A percentile compares a stretch with the other conserved stretches of the same genome.
These are phyloP conservation scores for Drosophila pruinosa DNA, from an alignment of 1,140 invertebrate genomes.

Conservation along the genomic window DNA sequence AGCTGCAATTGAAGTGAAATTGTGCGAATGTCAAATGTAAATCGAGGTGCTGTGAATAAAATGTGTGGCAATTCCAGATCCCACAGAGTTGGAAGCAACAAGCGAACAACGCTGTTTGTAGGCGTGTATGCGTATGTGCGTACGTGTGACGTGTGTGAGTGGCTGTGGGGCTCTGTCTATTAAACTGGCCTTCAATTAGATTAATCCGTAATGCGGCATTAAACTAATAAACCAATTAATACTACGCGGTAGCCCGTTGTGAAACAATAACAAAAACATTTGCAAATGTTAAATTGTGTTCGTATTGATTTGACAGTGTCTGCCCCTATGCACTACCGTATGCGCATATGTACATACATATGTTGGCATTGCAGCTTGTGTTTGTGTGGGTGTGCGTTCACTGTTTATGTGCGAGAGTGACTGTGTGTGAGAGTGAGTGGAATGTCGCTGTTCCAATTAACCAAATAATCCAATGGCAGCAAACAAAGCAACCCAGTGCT, in stretches of 20 bases:
- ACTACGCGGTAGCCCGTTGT: slow-evolving; percentile 38
- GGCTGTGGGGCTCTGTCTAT: slow-evolving; percentile 31
- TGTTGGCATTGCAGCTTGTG: slow-evolving; percentile 25
- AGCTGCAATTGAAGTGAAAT: slow-evolving; percentile 49
- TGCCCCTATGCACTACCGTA: slow-evolving; percentile 31
- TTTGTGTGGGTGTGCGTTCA: neutral
- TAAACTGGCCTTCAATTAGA: slow-evolving; percentile 68
- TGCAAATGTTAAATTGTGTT: slow-evolving; percentile 38
- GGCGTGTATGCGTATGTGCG: slow-evolving; percentile 13
- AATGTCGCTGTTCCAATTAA: slow-evolving; percentile 57
- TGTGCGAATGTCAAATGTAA: slow-evolving; percentile 36
- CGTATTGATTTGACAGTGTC: slow-evolving; percentile 43
- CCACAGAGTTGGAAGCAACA: slow-evolving; percentile 59
- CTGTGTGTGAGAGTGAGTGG: slow-evolving; percentile 26
- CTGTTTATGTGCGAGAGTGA: slow-evolving; percentile 5
- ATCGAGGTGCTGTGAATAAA: neutral
- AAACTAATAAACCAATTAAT: slow-evolving; percentile 68
- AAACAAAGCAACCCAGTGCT: slow-evolving; percentile 72
- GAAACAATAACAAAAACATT: slow-evolving; percentile 21
- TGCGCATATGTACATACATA: no score
- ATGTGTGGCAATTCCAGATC: neutral
- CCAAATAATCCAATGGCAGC: slow-evolving; percentile 35
- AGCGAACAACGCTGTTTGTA: slow-evolving; percentile 41
- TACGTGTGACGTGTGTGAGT: slow-evolving; percentile 3
- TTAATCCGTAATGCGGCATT: slow-evolving; percentile 48